These are phyloP conservation scores for Capromys pilorides DNA, from an alignment of 2,797 vertebrate genomes.

Conservation along the genomic window DNA sequence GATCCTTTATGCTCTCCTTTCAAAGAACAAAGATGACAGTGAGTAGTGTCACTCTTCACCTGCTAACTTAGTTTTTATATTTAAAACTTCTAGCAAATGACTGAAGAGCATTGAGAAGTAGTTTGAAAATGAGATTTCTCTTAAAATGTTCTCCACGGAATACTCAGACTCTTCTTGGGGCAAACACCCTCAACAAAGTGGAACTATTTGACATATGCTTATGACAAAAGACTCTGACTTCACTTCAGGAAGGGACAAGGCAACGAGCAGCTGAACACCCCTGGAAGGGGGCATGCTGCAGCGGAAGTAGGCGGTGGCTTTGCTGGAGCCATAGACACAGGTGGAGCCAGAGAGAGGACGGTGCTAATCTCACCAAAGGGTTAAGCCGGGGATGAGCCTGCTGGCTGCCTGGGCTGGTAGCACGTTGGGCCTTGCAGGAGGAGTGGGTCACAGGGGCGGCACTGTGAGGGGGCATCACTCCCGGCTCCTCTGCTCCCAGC, in stretches of 20 bases:
- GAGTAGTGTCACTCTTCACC: background rate
- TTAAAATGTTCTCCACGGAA: background rate
- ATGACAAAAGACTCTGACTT: background rate
- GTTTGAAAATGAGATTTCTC: background rate
- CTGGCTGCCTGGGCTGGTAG: background rate
- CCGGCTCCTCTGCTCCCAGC: background rate
- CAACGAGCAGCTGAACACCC: fast-evolving
- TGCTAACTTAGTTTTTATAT: background rate
- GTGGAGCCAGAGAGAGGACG: background rate
- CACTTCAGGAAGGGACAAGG: background rate
- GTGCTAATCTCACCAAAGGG: background rate
- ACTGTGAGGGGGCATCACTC: background rate
- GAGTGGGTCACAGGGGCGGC: background rate
- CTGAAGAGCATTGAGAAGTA: background rate
- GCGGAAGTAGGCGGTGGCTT: background rate
- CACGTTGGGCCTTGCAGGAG: background rate
- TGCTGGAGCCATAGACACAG: background rate
- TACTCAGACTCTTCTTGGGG: background rate
- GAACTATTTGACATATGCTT: background rate
- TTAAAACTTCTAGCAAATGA: background rate
- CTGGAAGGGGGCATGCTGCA: no score
- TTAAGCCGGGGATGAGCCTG: background rate
- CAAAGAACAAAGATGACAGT: slow-evolving; percentile 17
- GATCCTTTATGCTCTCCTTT: background rate
- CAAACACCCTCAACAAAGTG: background rate